Percentiles rank a stretch among this genome's conserved stretches.
These are phyloP conservation scores for Litoditis marina DNA, from an alignment of 2,888 invertebrate species.

Conservation along the genomic window DNA sequence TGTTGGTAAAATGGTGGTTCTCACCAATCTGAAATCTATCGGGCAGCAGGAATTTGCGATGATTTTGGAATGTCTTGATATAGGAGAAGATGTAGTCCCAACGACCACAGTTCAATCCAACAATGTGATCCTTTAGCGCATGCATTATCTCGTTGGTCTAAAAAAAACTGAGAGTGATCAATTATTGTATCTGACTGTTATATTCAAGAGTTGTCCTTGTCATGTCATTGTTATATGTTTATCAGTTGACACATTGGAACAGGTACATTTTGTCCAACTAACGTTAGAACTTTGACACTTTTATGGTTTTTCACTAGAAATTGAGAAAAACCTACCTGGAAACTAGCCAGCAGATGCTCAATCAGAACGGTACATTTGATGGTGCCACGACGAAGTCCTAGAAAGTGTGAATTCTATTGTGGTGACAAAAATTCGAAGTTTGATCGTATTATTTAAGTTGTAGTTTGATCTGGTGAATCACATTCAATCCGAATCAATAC, in stretches of 20 bases:
- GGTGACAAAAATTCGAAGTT: no score
- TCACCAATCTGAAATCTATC: conserved; percentile 68
- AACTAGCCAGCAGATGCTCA: conserved; percentile 72
- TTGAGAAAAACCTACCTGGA: conserved; percentile 64
- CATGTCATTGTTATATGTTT: no score
- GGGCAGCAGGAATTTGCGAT: conserved; percentile 70
- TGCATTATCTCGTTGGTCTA: conserved; percentile 72
- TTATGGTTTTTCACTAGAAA: not conserved
- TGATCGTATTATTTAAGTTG: no score
- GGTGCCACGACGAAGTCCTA: conserved; percentile 69
- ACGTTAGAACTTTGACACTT: not conserved
- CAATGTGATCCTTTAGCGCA: conserved; percentile 71
- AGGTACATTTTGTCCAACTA: no score
- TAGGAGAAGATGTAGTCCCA: conserved; percentile 69
- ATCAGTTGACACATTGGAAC: no score
- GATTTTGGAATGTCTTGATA: conserved; percentile 64
- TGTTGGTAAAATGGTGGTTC: not conserved
- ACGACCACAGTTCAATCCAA: conserved; percentile 75
- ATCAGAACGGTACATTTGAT: conserved; percentile 75
- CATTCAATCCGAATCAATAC: no score
- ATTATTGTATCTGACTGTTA: no score
- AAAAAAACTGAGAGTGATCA: no score
- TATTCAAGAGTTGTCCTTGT: no score
- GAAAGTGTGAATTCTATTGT: no score
- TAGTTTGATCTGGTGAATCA: no score